These are phyloP conservation scores for Athrips mouffetella DNA, from an alignment of 2,888 invertebrate species.

Conservation along the genomic window DNA sequence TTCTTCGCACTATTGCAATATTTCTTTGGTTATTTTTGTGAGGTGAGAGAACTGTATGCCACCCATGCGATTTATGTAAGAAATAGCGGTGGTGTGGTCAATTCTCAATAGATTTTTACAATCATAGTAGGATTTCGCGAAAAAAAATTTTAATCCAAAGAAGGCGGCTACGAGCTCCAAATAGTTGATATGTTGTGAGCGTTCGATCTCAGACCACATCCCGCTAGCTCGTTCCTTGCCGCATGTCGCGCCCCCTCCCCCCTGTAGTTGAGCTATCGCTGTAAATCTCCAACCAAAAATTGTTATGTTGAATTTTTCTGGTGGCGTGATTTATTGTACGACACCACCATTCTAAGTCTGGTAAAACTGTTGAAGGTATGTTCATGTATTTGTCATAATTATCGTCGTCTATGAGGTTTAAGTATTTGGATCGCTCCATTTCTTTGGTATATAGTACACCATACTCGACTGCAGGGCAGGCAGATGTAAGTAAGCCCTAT, in stretches of 20 bases:
- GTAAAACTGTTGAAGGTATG: conserved; percentile 11
- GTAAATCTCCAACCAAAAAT: conserved; percentile 25
- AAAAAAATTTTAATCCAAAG: conserved; percentile 27
- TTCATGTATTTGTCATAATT: conserved; percentile 19
- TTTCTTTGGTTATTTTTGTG: not conserved
- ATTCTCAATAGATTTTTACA: conserved; percentile 7
- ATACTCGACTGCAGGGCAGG: conserved; percentile 30
- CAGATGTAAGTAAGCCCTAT: conserved; percentile 17
- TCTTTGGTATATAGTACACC: conserved; percentile 23
- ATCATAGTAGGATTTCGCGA: conserved; percentile 8
- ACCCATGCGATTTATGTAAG: conserved; percentile 15
- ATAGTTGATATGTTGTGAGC: conserved; percentile 28
- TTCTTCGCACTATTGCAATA: conserved; percentile 9
- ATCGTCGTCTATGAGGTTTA: conserved; percentile 4
- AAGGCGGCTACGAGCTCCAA: conserved; percentile 28
- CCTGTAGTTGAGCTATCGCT: conserved; percentile 26
- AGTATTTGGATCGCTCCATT: conserved; percentile 21
- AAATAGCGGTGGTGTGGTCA: conserved; percentile 13
- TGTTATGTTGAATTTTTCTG: conserved; percentile 13
- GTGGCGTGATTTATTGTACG: conserved; percentile 12
- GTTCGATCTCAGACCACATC: conserved; percentile 25
- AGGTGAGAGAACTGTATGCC: conserved; percentile 6
- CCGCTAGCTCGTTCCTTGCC: conserved; percentile 20
- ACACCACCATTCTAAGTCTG: conserved; percentile 26
- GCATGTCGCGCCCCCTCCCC: conserved; percentile 28